Evolutionary conservation across 1,140 invertebrate genomes (phyloP).

Genomic region (Sarcophaga bullata): DNA sequence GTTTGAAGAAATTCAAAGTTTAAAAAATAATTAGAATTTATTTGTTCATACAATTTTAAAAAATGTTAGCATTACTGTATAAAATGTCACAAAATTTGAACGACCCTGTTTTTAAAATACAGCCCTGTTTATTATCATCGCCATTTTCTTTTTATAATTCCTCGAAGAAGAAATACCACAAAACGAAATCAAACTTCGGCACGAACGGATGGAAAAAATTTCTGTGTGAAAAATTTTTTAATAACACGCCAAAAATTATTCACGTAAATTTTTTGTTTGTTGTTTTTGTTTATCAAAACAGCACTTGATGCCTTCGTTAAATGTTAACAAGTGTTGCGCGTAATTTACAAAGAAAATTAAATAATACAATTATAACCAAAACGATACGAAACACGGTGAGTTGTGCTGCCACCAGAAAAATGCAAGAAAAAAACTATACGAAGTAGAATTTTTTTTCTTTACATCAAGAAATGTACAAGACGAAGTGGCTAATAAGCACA

Average conservation of each 20-base stretch:
- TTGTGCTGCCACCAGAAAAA: slow-evolving; percentile 32
- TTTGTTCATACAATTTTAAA: no score
- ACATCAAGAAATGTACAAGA: background rate
- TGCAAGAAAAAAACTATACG: slow-evolving; percentile 27
- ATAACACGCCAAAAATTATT: slow-evolving; percentile 22
- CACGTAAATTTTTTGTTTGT: slow-evolving; percentile 36
- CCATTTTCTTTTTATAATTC: slow-evolving; percentile 12
- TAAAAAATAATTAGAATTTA: no score
- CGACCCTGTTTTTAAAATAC: background rate
- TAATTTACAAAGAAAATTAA: background rate
- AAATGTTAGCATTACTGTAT: no score
- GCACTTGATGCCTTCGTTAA: slow-evolving; percentile 33
- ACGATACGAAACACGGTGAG: slow-evolving; percentile 33
- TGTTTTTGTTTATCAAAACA: slow-evolving; percentile 39
- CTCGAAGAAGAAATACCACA: slow-evolving; percentile 18
- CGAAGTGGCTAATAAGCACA: slow-evolving; percentile 10
- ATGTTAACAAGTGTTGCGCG: slow-evolving; percentile 40
- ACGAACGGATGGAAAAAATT: slow-evolving; percentile 27
- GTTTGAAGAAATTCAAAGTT: no score
- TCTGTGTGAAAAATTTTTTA: slow-evolving; percentile 30
- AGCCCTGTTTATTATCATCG: background rate
- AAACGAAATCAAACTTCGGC: slow-evolving; percentile 26
- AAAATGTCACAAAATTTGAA: no score
- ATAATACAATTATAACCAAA: slow-evolving; percentile 19
- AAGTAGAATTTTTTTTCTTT: slow-evolving; percentile 26